Evolutionary conservation across 2,888 invertebrate species (phyloP).

Genomic region (Zele albiditarsus): DNA sequence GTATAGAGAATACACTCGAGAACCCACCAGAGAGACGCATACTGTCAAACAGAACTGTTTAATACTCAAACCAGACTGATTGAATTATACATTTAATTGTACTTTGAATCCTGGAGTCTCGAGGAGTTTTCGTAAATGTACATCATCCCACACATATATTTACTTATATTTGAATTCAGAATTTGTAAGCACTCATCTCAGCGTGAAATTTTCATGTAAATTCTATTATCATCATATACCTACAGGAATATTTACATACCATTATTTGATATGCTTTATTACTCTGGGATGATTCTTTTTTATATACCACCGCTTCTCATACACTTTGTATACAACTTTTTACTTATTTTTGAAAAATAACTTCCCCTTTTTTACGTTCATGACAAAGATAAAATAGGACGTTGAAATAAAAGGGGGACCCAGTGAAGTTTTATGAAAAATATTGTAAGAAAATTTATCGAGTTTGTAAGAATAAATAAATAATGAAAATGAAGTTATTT

Average conservation of each 20-base stretch:
- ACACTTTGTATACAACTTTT: background rate
- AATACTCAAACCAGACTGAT: background rate
- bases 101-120: background rate
- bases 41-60: background rate
- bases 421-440: background rate
- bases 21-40: background rate
- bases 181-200: no score
- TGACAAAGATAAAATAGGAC: slow-evolving; percentile 1
- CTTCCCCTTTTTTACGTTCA: background rate
- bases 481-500: background rate
- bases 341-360: background rate
- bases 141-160: background rate
- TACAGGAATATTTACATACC: no score
- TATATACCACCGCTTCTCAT: background rate
- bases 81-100: background rate
- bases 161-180: background rate
- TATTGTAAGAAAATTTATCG: background rate
- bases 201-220: no score
- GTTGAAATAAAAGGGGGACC: background rate
- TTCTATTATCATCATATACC: no score
- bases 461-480: background rate
- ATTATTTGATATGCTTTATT: no score
- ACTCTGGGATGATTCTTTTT: background rate
- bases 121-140: background rate
- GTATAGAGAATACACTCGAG: background rate